Evolutionary conservation across 2,113 vertebrate species (phyloP), one percentile per base, ranked within the genome.

Genomic region (Symphodus melops): DNA sequence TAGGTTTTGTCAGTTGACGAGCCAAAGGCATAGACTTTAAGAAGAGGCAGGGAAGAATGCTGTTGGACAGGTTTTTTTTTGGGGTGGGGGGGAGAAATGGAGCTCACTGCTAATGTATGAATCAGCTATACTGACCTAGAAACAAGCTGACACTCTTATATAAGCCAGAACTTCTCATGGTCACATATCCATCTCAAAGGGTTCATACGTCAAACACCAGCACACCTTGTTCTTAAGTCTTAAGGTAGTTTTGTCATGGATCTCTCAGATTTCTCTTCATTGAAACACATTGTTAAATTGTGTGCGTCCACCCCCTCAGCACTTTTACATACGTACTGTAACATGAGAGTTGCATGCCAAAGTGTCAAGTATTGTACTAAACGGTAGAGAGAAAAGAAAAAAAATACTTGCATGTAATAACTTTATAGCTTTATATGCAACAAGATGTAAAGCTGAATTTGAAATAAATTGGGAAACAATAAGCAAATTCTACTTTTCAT

Each of bases 51-150:
- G 11, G 9, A 69, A 77, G 42, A 82, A 84, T 79, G 81, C 59
- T 42, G 74, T 66, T 28, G 4, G 68, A 10, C 83, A 66, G 63
- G 82, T 14, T 71, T 68, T 56, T 48, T 42, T 51, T 58, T n/a
- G n/a, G n/a, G n/a, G n/a, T n/a, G n/a, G n/a, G n/a, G n/a, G 14
- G 3, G 3, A 39, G 2, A 7, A 23, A 7, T 17, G 23, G 6
- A 37, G 41, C 23, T 65, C 10, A 5, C 14, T 63, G 28, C n/a
- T 28, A 25, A 19, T 56, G 28, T 72, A 58, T 64, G 28, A 76
- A 58, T 64, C 36, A 64, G 14, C 12, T 46, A 14, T 51, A 8
- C 14, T 46, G 37, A 57, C 42, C 4, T 14, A 41, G 25, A 54
- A 51, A 33, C 28, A 59, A 0, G 9, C 56, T 2, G 33, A 42